A percentile compares a stretch with the other conserved stretches of the same genome.
phyloP scores from a whole-genome alignment of 1,140 invertebrate species.

The Streblospio benedicti region DNA sequence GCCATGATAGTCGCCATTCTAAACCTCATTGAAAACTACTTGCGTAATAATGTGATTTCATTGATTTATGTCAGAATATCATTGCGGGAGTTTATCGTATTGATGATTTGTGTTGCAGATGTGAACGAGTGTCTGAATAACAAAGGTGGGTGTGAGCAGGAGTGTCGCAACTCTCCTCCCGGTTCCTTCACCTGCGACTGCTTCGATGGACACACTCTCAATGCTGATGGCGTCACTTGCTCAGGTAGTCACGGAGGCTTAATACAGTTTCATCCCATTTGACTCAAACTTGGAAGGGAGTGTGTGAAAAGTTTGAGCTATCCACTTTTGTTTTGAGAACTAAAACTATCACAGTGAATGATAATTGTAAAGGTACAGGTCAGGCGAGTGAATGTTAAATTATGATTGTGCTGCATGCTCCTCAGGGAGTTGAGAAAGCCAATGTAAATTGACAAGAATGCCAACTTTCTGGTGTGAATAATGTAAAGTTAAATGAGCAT shows the following conservation, averaged over 20 bases:
- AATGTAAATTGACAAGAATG: neutral
- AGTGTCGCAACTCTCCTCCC: neutral
- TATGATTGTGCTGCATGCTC: too few species aligned
- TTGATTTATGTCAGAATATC: too few species aligned
- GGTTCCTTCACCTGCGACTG: neutral
- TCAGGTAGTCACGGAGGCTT: conserved; percentile 26
- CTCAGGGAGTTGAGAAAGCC: too few species aligned
- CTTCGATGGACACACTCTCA: neutral
- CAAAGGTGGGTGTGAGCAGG: neutral
- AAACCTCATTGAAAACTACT: too few species aligned
- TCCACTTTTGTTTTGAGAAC: neutral
- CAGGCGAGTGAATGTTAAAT: too few species aligned
- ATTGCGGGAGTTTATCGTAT: too few species aligned
- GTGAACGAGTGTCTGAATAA: neutral
- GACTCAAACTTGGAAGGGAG: neutral
- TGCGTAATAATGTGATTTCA: too few species aligned
- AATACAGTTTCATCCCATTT: neutral
- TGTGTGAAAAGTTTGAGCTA: neutral
- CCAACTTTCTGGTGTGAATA: neutral
- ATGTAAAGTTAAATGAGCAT: neutral
- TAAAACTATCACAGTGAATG: neutral
- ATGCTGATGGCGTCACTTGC: neutral
- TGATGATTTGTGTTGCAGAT: conserved; percentile 18
- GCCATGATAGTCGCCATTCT: too few species aligned
- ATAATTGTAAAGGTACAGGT: too few species aligned